Conservation (phyloP, 2,113 vertebrate genomes). For the Oncorhynchus clarkii region DNA sequence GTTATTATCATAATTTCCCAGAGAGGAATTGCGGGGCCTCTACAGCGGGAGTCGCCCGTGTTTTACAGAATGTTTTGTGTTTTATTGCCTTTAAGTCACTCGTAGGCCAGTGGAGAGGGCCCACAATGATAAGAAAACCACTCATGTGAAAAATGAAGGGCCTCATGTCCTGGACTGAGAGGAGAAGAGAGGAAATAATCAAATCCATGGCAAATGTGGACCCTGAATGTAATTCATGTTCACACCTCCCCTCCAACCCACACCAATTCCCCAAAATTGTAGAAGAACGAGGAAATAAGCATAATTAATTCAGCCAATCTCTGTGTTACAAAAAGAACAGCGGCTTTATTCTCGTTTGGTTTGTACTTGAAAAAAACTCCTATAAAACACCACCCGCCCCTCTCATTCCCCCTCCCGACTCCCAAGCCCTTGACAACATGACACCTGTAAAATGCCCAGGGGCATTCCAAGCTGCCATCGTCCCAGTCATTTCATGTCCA, state of each 20-base stretch:
- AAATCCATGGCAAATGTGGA: conserved; percentile 89
- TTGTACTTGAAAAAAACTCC: conserved; percentile 7
- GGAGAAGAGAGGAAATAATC: conserved; percentile 80
- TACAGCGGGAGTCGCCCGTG: conserved; percentile 61
- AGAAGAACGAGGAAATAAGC: conserved; percentile 33
- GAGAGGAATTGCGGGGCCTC: conserved; percentile 67
- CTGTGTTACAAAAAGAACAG: conserved; percentile 50
- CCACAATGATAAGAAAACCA: conserved; percentile 87
- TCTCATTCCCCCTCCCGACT: conserved; percentile 14
- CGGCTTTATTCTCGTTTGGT: conserved; percentile 18
- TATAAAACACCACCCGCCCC: conserved; percentile 27
- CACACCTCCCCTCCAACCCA: conserved; percentile 46
- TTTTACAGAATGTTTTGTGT: conserved; percentile 86
- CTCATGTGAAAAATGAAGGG: conserved; percentile 98
- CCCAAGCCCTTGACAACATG: conserved; percentile 63
- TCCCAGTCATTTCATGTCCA: conserved; percentile 59
- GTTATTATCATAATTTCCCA: conserved; percentile 82
- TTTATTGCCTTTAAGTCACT: conserved; percentile 95
- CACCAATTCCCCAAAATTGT: conserved; percentile 21
- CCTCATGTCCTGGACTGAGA: conserved; percentile 68
- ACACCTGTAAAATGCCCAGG: conserved; percentile 65
- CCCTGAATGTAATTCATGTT: conserved; percentile 74
- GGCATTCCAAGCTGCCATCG: conserved; percentile 65
- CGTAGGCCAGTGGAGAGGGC: conserved; percentile 77
- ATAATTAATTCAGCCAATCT: conserved; percentile 59